These are phyloP conservation scores for Drosophila incognita DNA, from an alignment of 2,888 invertebrate species.

Conservation along the genomic window DNA sequence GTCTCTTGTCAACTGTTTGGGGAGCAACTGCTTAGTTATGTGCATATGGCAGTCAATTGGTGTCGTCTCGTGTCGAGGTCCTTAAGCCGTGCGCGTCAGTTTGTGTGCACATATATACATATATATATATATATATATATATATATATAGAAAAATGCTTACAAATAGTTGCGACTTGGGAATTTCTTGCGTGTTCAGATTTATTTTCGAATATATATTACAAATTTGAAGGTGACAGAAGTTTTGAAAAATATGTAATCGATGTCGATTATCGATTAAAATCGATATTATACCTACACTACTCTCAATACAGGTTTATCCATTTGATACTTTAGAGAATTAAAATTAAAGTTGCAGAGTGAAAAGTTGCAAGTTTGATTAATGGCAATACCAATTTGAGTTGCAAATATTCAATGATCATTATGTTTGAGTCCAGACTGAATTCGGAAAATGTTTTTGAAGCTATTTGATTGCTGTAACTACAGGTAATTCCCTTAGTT, in stretches of 20 bases:
- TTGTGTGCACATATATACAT: background rate
- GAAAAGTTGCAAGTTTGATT: background rate
- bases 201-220: slow-evolving; percentile 27
- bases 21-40: slow-evolving; percentile 67
- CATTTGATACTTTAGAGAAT: background rate
- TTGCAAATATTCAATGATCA: background rate
- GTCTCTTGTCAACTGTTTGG: slow-evolving; percentile 59
- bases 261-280: background rate
- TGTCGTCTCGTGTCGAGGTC: slow-evolving; percentile 50
- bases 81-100: slow-evolving; percentile 12
- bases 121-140: background rate
- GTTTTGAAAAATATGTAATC: background rate
- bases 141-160: background rate
- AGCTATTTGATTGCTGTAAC: background rate
- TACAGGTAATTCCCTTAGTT: background rate
- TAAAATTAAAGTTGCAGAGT: background rate
- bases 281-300: background rate
- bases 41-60: slow-evolving; percentile 74
- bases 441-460: background rate
- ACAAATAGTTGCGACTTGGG: slow-evolving; percentile 23
- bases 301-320: background rate
- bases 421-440: background rate
- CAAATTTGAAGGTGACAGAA: background rate
- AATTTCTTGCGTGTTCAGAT: slow-evolving; percentile 16
- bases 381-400: background rate